Evolutionary conservation across 2,888 invertebrate species (phyloP).

Genomic region (Hyalella azteca): DNA sequence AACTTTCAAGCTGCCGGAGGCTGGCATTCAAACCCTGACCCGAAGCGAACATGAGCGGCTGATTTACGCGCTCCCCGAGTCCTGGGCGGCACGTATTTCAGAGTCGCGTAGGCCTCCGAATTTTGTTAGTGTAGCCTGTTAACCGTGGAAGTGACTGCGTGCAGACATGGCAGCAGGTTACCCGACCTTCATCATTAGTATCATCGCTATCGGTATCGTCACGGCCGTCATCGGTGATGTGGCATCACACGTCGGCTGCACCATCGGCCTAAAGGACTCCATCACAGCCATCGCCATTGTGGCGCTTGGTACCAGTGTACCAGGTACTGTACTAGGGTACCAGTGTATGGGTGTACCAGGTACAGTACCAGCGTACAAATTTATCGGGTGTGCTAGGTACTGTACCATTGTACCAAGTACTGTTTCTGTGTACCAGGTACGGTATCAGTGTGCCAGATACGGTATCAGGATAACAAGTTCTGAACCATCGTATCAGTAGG

Average conservation of each 20-base stretch:
- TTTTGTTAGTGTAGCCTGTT: no score
- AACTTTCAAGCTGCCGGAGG: no score
- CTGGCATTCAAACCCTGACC: no score
- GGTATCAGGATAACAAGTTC: not conserved
- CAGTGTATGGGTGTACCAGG: not conserved
- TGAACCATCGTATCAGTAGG: not conserved
- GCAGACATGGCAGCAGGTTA: no score
- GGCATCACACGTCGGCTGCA: conserved; percentile 97
- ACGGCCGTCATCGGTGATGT: conserved; percentile 97
- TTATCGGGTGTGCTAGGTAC: not conserved
- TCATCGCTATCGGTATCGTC: conserved; percentile 88
- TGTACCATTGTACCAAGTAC: not conserved
- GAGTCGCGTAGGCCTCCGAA: no score
- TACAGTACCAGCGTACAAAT: not conserved
- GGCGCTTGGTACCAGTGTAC: conserved; percentile 97
- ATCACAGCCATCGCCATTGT: conserved; percentile 98
- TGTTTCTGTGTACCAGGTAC: not conserved
- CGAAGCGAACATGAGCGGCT: no score
- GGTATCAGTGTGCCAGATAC: conserved; percentile 97
- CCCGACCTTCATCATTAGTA: conserved; percentile 91
- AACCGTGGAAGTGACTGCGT: no score
- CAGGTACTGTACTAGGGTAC: conserved; percentile 70
- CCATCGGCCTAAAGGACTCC: conserved; percentile 92
- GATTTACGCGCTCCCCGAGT: no score
- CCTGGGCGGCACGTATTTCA: no score